Percentiles rank a stretch among this genome's conserved stretches.
Conservation (phyloP, 2,113 vertebrate species). For the Engraulis encrasicolus region DNA sequence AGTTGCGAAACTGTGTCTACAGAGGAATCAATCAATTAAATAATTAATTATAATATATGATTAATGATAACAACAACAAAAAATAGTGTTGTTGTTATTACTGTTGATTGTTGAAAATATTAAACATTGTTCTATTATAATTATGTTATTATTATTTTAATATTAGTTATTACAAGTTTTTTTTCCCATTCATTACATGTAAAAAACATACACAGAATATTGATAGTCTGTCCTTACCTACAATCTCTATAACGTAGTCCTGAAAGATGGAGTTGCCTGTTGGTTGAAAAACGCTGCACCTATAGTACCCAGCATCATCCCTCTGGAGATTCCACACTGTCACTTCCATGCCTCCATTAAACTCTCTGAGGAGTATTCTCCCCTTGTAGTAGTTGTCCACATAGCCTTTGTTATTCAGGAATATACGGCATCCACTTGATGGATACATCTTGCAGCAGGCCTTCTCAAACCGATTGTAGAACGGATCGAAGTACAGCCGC, state of each 20-base stretch:
- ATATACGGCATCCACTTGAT: conserved; percentile 39
- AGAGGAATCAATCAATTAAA: not conserved
- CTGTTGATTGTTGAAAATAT: no score
- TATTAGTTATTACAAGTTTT: no score
- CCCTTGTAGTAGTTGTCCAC: conserved; percentile 49
- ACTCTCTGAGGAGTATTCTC: conserved; percentile 57
- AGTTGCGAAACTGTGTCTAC: conserved; percentile 43
- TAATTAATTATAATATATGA: no score
- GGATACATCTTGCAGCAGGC: conserved; percentile 69
- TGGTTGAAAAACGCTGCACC: conserved; percentile 54
- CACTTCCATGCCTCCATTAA: conserved; percentile 60
- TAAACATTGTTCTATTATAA: not conserved
- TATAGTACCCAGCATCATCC: conserved; percentile 66
- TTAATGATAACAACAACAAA: no score
- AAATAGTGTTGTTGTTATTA: no score
- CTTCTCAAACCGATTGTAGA: conserved; percentile 60
- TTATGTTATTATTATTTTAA: no score
- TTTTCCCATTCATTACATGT: not conserved
- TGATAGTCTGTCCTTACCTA: conserved; percentile 68
- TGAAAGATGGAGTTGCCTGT: conserved; percentile 42
- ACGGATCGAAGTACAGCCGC: conserved; percentile 51
- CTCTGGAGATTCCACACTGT: conserved; percentile 57
- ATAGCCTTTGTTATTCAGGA: conserved; percentile 63
- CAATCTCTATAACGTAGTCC: conserved; percentile 56
- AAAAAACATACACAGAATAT: no score